Percentiles rank a stretch among this genome's conserved stretches.
These are phyloP conservation scores for Tridacna gigas DNA, from an alignment of 2,888 invertebrate genomes.

Conservation along the genomic window DNA sequence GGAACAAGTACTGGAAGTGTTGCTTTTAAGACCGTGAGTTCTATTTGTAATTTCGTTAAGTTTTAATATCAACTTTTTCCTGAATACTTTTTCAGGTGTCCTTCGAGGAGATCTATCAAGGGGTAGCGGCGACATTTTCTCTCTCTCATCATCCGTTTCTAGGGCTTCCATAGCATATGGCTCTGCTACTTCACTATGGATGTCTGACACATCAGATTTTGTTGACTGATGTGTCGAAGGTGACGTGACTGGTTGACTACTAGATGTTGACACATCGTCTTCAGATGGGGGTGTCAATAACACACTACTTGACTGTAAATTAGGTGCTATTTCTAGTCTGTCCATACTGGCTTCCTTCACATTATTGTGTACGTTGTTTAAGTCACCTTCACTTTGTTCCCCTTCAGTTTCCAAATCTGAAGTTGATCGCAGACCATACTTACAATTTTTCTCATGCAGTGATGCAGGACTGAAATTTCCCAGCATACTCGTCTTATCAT, in stretches of 20 bases:
- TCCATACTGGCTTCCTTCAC: conserved; percentile 17
- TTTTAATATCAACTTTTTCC: conserved; percentile 71
- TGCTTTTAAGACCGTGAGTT: conserved; percentile 32
- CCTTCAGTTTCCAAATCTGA: conserved; percentile 18
- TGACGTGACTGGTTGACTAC: conserved; percentile 22
- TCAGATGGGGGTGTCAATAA: conserved; percentile 73
- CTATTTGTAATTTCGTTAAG: conserved; percentile 70
- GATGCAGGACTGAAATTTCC: conserved; percentile 79
- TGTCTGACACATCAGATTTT: conserved; percentile 61
- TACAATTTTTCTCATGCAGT: conserved; percentile 71
- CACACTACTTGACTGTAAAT: conserved; percentile 67
- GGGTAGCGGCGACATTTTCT: conserved; percentile 65
- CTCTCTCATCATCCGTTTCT: conserved; percentile 65
- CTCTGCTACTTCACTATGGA: conserved; percentile 57
- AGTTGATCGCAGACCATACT: conserved; percentile 41
- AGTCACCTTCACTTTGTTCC: neutral
- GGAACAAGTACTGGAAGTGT: conserved; percentile 60
- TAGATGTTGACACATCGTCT: conserved; percentile 53
- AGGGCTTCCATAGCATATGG: neutral
- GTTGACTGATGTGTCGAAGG: conserved; percentile 53
- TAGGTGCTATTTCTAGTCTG: conserved; percentile 24
- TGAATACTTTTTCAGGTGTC: conserved; percentile 70
- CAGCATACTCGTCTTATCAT: conserved; percentile 64
- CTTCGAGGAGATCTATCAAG: conserved; percentile 54
- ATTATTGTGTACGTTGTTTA: neutral